phyloP scores from a whole-genome alignment of 2,113 vertebrate species.

The Hippocampus guttulatus region DNA sequence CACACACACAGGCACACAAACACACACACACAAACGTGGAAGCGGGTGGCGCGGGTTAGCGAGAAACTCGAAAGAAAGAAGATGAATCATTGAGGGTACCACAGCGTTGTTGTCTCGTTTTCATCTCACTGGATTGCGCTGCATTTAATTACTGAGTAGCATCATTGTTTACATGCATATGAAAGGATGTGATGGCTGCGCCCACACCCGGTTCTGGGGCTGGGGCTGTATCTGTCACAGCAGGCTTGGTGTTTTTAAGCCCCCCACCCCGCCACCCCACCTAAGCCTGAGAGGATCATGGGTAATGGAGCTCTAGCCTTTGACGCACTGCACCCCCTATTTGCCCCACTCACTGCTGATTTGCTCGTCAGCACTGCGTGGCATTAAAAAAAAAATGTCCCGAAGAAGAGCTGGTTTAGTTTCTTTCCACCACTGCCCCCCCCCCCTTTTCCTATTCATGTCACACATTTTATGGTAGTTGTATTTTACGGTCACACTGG shows the following conservation, averaged over 20 bases:
- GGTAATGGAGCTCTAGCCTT: constrained; percentile 63
- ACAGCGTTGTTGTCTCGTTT: constrained; percentile 48
- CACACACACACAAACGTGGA: constrained; percentile 50
- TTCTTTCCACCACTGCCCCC: neutral
- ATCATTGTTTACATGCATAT: constrained; percentile 68
- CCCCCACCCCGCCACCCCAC: constrained; percentile 10
- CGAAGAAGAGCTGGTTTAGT: constrained; percentile 33
- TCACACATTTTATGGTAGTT: constrained; percentile 29
- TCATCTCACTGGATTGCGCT: constrained; percentile 63
- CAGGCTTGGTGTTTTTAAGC: constrained; percentile 59
- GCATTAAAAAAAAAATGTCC: constrained; percentile 14
- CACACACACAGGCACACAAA: constrained; percentile 46
- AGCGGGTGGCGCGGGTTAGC: neutral
- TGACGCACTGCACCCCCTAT: constrained; percentile 61
- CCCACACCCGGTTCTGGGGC: constrained; percentile 27
- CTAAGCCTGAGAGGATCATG: constrained; percentile 65
- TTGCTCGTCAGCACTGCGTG: constrained; percentile 51
- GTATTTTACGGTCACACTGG: constrained; percentile 57
- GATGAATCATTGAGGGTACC: constrained; percentile 55
- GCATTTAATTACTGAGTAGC: constrained; percentile 60
- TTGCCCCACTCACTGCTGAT: constrained; percentile 37
- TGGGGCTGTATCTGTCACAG: constrained; percentile 43
- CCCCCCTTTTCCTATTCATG: constrained; percentile 14
- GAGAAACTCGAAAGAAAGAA: constrained; percentile 28
- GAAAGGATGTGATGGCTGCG: constrained; percentile 49